A percentile compares a stretch with the other conserved stretches of the same genome.
Evolutionary conservation across 2,113 vertebrate species (phyloP).

Genomic region (Cathartes aura): DNA sequence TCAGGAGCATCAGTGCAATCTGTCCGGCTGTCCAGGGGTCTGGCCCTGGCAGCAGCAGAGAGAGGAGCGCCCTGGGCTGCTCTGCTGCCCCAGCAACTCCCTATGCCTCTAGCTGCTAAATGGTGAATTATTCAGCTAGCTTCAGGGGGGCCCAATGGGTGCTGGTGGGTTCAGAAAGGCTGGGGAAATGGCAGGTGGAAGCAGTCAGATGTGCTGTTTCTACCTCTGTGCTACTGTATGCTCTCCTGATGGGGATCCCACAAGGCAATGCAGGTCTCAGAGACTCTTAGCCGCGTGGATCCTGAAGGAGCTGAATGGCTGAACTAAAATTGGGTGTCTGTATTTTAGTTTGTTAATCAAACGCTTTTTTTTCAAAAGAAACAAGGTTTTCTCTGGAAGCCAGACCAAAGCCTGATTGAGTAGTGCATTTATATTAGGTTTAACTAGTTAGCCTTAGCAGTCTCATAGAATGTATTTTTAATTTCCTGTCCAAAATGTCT

Average conservation of each 20-base stretch:
- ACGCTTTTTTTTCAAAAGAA: background rate
- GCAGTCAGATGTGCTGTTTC: background rate
- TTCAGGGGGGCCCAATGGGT: fast-evolving
- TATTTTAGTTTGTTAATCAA: background rate
- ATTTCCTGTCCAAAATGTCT: background rate
- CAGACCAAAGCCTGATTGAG: background rate
- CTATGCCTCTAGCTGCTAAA: background rate
- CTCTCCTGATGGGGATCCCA: background rate
- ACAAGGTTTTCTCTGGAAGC: background rate
- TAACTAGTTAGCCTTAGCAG: background rate
- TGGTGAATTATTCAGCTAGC: background rate
- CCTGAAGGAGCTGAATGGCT: background rate
- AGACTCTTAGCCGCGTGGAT: background rate
- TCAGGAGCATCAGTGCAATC: background rate
- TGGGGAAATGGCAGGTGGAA: background rate
- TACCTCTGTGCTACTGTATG: background rate
- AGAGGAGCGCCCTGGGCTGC: background rate
- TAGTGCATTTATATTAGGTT: background rate
- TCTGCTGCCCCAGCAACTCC: background rate
- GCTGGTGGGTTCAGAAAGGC: background rate
- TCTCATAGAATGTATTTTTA: background rate
- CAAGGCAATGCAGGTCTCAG: background rate
- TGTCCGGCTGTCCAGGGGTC: background rate
- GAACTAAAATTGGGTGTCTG: background rate
- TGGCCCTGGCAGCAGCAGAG: background rate